A percentile compares a stretch with the other conserved stretches of the same genome.
Conservation (phyloP, 2,797 vertebrate species). For the Malurus leucopterus region DNA sequence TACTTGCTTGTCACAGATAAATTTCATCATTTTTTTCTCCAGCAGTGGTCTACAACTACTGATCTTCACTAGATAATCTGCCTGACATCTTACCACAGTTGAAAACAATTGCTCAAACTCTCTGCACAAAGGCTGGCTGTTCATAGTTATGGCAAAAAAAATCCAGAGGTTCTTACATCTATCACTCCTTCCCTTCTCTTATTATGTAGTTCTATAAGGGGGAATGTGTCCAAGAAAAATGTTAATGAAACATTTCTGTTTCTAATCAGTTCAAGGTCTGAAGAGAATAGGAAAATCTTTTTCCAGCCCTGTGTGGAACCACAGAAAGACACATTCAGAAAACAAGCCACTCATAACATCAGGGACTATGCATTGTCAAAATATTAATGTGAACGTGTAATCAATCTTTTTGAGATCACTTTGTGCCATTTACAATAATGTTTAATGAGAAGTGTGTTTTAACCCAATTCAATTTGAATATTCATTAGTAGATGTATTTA, state of each 20-base stretch:
- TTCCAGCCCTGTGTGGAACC: not conserved
- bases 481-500: not conserved
- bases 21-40: not conserved
- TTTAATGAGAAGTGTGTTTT: not conserved
- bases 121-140: not conserved
- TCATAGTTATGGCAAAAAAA: not conserved
- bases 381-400: not conserved
- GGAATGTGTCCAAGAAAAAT: not conserved
- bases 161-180: not conserved
- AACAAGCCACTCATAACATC: not conserved
- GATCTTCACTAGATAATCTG: not conserved
- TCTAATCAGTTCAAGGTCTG: not conserved
- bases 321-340: not conserved
- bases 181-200: not conserved
- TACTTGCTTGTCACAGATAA: not conserved
- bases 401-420: not conserved
- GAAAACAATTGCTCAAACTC: not conserved
- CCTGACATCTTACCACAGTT: not conserved
- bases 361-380: not conserved
- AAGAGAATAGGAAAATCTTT: not conserved
- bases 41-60: not conserved
- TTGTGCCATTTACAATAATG: not conserved
- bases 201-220: not conserved
- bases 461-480: not conserved
- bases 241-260: not conserved